phyloP scores from a whole-genome alignment of 2,888 invertebrate genomes.

The Acleris cristana region DNA sequence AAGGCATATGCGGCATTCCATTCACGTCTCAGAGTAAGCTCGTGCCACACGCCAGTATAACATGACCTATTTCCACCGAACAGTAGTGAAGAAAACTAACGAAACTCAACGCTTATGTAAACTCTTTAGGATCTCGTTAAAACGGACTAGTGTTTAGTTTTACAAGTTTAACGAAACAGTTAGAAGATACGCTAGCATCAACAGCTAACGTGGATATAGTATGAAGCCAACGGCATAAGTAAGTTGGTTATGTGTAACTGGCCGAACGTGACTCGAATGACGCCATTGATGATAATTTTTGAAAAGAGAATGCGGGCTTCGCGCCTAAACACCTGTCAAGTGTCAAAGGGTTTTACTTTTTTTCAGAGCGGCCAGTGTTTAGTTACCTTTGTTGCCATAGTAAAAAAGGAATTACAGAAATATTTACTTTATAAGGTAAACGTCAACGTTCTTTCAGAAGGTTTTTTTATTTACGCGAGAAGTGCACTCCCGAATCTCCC shows the following conservation, averaged over 20 bases:
- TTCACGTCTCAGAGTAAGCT: constrained; percentile 51
- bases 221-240: not conserved
- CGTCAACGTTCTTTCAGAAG: not conserved
- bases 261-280: constrained; percentile 66
- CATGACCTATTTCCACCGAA: constrained; percentile 28
- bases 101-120: constrained; percentile 40
- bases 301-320: constrained; percentile 69
- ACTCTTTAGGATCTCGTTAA: constrained; percentile 47
- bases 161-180: constrained; percentile 6
- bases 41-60: constrained; percentile 42
- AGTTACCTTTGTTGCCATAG: constrained; percentile 27
- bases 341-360: constrained; percentile 50
- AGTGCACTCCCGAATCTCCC: not conserved
- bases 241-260: constrained; percentile 41
- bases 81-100: constrained; percentile 28
- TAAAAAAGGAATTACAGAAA: constrained; percentile 15
- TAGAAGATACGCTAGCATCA: not conserved
- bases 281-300: constrained; percentile 53
- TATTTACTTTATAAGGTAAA: constrained; percentile 21
- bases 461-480: not conserved
- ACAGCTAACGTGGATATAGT: constrained; percentile 1
- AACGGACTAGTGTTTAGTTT: constrained; percentile 41
- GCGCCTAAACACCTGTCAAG: constrained; percentile 69
- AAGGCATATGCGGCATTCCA: constrained; percentile 47
- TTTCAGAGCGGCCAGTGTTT: constrained; percentile 24